Evolutionary conservation across 1,140 invertebrate species (phyloP), one percentile per base, ranked within the genome.

Genomic region (Cotesia vestalis): DNA sequence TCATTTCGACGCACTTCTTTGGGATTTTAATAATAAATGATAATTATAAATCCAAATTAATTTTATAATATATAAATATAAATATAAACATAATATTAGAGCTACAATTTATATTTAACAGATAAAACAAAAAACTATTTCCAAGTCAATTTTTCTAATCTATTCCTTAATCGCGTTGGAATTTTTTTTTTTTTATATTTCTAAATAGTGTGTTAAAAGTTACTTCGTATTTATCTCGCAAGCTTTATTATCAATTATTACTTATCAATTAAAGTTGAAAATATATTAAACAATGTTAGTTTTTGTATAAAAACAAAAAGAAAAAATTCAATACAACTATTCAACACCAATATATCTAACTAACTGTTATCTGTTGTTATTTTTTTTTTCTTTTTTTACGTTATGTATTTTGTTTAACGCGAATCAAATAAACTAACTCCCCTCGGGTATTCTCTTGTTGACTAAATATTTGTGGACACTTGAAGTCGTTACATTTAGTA

Each of bases 1-100:
- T 75, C 75, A 76, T 71, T 66, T 57, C 70, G 70, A 79, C 76
- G 78, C 75, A 79, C 72, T 78, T 73, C 34, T 40, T 75, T 72
- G 76, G 71, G 74, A 76, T 78, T 75, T 63, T 46, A 66, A 46
- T 46, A 46, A 46, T 46, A 46, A 46, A 46, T 11, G 11, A 46
- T 40, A 40, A 46, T 46, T 46, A 46, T 46, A 46, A 46, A 76
- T 61, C 69, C 66, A 71, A 73, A 61, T 55, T 75, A 75, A 75
- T 78, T 78, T 73, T 76, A 77, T 36, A 77, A 76, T 64, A 67
- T 64, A 55, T 57, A 20, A 51, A 70, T 34, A 69, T 11, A 46
- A 52, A n/a, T 20, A 11, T 38, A 55, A 69, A 72, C 70, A n/a
- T 59, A n/a, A 69, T 67, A 69, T 27, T 57, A 69, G 63, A 69